Evolutionary conservation across 1,140 invertebrate genomes (phyloP).

Genomic region (Musca domestica): DNA sequence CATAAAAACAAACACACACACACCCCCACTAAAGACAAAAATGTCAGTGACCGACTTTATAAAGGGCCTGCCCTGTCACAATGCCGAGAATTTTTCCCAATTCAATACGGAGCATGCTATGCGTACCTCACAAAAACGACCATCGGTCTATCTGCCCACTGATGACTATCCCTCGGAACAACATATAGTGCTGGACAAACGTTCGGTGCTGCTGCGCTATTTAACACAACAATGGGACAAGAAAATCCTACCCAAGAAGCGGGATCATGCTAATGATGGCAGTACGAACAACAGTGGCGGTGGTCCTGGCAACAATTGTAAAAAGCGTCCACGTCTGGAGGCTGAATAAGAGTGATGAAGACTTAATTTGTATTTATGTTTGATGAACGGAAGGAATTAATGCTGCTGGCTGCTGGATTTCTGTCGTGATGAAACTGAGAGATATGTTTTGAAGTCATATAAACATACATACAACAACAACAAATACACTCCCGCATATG

Average conservation of each 20-base stretch:
- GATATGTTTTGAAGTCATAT: no score
- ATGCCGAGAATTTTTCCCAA: constrained; percentile 87
- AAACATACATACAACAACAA: no score
- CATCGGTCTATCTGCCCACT: constrained; percentile 85
- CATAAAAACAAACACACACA: neutral
- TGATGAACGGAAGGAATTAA: no score
- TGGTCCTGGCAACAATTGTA: constrained; percentile 37
- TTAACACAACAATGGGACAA: constrained; percentile 93
- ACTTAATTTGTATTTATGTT: no score
- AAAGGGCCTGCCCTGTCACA: constrained; percentile 84
- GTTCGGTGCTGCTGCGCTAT: constrained; percentile 88
- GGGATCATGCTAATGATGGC: constrained; percentile 50
- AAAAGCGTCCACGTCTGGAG: constrained; percentile 50
- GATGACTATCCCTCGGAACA: constrained; percentile 87
- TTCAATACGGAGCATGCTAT: constrained; percentile 84
- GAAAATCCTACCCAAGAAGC: constrained; percentile 65
- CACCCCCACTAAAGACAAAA: constrained; percentile 3
- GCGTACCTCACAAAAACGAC: constrained; percentile 78
- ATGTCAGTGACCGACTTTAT: constrained; percentile 67
- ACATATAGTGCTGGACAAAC: constrained; percentile 94
- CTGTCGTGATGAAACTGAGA: no score
- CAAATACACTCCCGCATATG: no score
- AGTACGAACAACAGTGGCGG: constrained; percentile 29
- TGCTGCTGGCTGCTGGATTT: no score
- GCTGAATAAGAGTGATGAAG: constrained; percentile 22